Evolutionary conservation across 2,797 vertebrate genomes (phyloP).

Genomic region (Rhynchotus rufescens): DNA sequence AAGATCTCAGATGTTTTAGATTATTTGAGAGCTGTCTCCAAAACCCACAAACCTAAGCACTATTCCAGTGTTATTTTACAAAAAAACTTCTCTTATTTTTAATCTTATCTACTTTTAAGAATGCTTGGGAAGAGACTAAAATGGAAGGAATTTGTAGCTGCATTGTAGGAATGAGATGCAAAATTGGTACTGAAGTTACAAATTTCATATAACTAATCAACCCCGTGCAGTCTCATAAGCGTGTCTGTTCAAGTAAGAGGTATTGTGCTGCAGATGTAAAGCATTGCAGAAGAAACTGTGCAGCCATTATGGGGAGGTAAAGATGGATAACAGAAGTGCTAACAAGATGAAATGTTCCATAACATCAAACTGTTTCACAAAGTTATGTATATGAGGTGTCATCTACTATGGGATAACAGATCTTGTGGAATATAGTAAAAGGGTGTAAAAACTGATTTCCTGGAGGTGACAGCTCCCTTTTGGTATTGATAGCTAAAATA

Average conservation of each 20-base stretch:
- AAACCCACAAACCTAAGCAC: neutral
- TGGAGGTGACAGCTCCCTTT: neutral
- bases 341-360: neutral
- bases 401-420: neutral
- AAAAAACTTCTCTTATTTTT: neutral
- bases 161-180: neutral
- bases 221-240: neutral
- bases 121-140: neutral
- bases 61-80: neutral
- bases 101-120: neutral
- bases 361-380: neutral
- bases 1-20: neutral
- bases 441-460: neutral
- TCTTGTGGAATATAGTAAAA: neutral
- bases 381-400: neutral
- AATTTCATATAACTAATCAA: neutral
- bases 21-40: neutral
- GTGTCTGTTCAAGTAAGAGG: neutral
- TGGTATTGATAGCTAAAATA: neutral
- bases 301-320: neutral
- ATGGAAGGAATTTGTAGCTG: neutral
- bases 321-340: neutral
- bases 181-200: neutral
- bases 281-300: neutral
- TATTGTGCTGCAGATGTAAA: neutral